Evolutionary conservation across 2,797 vertebrate species (phyloP).

Genomic region (Varecia variegata): DNA sequence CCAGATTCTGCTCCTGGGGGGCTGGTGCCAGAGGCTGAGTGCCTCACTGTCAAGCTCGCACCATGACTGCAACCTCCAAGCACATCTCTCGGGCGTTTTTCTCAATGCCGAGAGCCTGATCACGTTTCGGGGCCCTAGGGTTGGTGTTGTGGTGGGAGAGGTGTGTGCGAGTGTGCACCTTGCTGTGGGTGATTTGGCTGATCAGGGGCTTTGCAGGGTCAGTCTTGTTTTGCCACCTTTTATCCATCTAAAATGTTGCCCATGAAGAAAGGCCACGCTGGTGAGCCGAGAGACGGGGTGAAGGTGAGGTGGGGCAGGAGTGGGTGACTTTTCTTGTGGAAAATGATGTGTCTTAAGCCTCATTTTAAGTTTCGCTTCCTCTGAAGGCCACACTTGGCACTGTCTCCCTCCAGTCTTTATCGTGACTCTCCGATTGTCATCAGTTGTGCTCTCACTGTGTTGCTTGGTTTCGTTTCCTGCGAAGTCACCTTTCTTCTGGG

Average conservation of each 20-base stretch:
- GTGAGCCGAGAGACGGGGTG: background rate
- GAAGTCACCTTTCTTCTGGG: conserved; percentile 8
- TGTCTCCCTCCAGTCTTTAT: conserved; percentile 46
- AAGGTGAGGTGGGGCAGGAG: conserved; percentile 7
- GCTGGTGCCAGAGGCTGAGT: background rate
- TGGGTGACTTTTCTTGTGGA: conserved; percentile 45
- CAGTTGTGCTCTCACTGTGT: background rate
- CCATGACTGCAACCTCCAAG: background rate
- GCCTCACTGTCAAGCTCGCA: fast-evolving
- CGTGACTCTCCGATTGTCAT: conserved; percentile 17
- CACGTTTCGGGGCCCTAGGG: background rate
- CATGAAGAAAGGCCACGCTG: background rate
- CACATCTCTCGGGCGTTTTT: background rate
- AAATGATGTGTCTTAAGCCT: conserved; percentile 51
- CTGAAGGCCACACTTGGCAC: conserved; percentile 36
- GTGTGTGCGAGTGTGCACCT: background rate
- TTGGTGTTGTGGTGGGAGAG: background rate
- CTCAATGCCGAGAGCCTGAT: background rate
- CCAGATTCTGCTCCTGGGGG: background rate
- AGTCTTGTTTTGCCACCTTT: background rate
- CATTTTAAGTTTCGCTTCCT: conserved; percentile 66
- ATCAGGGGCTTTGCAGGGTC: background rate
- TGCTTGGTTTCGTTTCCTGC: conserved; percentile 67
- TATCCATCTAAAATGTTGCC: background rate
- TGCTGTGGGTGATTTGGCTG: background rate